phyloP scores from a whole-genome alignment of 1,140 invertebrate genomes.

The Pogonomyrmex californicus region DNA sequence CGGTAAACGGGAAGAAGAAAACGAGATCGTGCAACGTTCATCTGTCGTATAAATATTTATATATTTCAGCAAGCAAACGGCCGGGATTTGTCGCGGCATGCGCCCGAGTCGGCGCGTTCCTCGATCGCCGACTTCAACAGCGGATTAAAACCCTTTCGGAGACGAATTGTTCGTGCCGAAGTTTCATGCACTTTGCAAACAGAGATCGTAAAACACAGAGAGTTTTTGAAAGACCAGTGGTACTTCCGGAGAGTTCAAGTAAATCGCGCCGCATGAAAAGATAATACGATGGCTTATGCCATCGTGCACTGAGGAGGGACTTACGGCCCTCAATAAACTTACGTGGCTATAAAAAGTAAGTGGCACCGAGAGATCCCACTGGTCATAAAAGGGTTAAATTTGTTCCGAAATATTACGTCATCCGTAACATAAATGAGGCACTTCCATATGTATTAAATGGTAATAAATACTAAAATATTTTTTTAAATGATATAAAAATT shows the following conservation, averaged over 20 bases:
- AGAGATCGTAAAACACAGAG: neutral
- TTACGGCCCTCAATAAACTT: slow-evolving; percentile 4
- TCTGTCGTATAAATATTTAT: slow-evolving; percentile 38
- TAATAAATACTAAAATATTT: slow-evolving; percentile 4
- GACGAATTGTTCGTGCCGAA: slow-evolving; percentile 7
- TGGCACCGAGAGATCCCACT: neutral
- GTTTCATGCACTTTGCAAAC: neutral
- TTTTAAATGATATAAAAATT: neutral
- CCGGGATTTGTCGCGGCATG: neutral
- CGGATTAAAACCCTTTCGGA: neutral
- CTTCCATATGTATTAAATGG: neutral
- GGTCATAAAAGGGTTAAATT: neutral
- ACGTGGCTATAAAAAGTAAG: slow-evolving; percentile 27
- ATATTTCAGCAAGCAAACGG: neutral
- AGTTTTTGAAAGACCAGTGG: neutral
- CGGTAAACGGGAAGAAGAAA: slow-evolving; percentile 62
- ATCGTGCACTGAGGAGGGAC: neutral
- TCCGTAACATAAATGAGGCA: neutral
- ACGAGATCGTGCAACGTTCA: neutral
- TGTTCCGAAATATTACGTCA: neutral
- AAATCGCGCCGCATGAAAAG: slow-evolving; percentile 19
- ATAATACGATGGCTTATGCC: neutral
- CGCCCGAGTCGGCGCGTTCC: neutral
- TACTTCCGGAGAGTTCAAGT: neutral
- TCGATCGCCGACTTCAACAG: neutral